Evolutionary conservation across 2,113 vertebrate genomes (phyloP), one percentile per base, ranked within the genome.

Genomic region (Suncus etruscus): DNA sequence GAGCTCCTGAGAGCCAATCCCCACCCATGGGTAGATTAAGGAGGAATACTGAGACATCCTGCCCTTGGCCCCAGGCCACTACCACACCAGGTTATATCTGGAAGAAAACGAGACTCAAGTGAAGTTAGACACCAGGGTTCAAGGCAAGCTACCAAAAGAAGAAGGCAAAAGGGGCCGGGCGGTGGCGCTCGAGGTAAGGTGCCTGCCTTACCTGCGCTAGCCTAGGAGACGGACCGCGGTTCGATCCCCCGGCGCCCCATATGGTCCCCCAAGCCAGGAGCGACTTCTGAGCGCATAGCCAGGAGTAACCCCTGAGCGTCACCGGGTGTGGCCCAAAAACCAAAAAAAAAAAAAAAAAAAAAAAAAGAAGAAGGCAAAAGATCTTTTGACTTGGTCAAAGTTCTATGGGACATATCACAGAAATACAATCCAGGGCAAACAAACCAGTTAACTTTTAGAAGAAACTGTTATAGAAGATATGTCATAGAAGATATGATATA

Each of bases 351-450:
- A n/a, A n/a, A n/a, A n/a, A n/a, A n/a, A n/a, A n/a, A n/a, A n/a
- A n/a, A n/a, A 58, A 27, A 69, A 25, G 31, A 74, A 10, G 11
- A 4, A 48, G 20, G 58, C 83, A 24, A 48, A 91, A 80, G 58
- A 18, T n/a, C n/a, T 39, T 39, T 39, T 3, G 39, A 39, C 39
- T 39, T 39, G 39, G 39, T 88, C 51, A 76, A 80, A 11, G 25
- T 45, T 25, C 47, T 58, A 39, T 54, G 47, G 78, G 77, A 61
- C 29, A 45, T 4, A 12, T 72, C 72, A 77, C 16, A 83, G 61
- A 91, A 90, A 92, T 69, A 75, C 63, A 48, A 69, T 51, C 2
- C 63, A 69, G 47, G 5, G n/a, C 31, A 85, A 83, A 22, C n/a
- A 85, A 90, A 54, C 16, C 58, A 20, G 54, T 73, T 27, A 32